These are phyloP conservation scores for Seira ritae DNA, from an alignment of 2,888 invertebrate genomes.

Conservation along the genomic window DNA sequence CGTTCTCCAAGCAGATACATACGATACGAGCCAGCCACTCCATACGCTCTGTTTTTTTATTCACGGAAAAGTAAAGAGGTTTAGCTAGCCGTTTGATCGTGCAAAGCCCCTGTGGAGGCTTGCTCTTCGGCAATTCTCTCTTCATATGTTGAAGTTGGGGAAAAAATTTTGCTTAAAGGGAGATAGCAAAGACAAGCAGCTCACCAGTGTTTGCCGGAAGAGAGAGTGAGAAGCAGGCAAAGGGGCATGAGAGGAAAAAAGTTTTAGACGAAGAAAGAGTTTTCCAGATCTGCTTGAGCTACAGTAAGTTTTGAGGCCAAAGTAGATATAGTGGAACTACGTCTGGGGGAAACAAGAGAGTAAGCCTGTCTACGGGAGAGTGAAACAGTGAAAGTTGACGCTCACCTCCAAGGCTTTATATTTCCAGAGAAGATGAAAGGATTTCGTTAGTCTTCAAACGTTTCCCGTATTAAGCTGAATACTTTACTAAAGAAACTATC, in stretches of 20 bases:
- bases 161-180: slow-evolving; percentile 15
- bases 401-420: slow-evolving; percentile 61
- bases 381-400: slow-evolving; percentile 47
- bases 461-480: slow-evolving; percentile 55
- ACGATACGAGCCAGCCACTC: slow-evolving; percentile 19
- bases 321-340: neutral
- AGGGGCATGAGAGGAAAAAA: neutral
- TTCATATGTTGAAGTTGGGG: neutral
- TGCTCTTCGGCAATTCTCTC: slow-evolving; percentile 17
- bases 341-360: slow-evolving; percentile 48
- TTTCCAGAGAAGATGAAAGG: slow-evolving; percentile 59
- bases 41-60: neutral
- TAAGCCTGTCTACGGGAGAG: neutral
- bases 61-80: neutral
- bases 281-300: neutral
- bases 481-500: slow-evolving; percentile 36
- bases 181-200: slow-evolving; percentile 27
- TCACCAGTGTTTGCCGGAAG: slow-evolving; percentile 15
- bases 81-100: slow-evolving; percentile 22
- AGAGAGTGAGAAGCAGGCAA: slow-evolving; percentile 30
- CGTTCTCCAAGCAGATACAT: slow-evolving; percentile 22
- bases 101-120: slow-evolving; percentile 20
- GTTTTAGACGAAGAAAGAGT: neutral
- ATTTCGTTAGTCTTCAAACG: slow-evolving; percentile 66
- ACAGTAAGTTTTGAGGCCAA: no score